Percentiles rank a stretch among this genome's conserved stretches.
phyloP scores from a whole-genome alignment of 2,888 invertebrate genomes.

The Molorchus minor region DNA sequence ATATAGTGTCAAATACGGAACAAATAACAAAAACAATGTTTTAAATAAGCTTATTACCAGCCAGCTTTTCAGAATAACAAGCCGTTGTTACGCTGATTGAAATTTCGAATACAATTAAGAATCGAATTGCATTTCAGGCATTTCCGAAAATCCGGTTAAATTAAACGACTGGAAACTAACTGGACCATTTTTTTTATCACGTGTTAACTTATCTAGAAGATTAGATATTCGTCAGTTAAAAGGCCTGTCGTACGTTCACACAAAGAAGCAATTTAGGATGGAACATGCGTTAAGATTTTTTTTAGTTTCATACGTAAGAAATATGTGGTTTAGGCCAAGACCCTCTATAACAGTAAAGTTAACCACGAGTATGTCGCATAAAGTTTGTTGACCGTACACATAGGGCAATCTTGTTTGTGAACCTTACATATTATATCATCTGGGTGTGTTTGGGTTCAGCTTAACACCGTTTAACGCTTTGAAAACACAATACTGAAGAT shows the following conservation, averaged over 20 bases:
- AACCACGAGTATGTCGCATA: conserved; percentile 17
- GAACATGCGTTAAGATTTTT: too few species aligned
- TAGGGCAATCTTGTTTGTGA: background rate
- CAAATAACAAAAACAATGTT: too few species aligned
- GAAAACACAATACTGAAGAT: background rate
- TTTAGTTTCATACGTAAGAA: too few species aligned
- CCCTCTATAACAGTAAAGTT: conserved; percentile 16
- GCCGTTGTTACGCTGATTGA: background rate
- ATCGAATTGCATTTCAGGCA: background rate
- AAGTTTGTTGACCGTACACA: conserved; percentile 30
- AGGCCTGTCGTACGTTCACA: too few species aligned
- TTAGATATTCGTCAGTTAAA: background rate
- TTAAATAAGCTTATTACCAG: background rate
- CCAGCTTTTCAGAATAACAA: background rate
- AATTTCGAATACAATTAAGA: background rate
- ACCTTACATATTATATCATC: background rate
- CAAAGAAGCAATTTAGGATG: background rate
- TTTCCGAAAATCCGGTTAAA: too few species aligned
- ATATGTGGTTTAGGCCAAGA: background rate
- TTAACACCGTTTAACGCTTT: background rate
- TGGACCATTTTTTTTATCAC: background rate
- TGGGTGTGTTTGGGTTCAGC: background rate
- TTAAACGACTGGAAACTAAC: too few species aligned
- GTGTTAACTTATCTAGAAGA: too few species aligned
- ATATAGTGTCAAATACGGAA: too few species aligned